Evolutionary conservation across 2,113 vertebrate species (phyloP), one percentile per base, ranked within the genome.

Genomic region (Colinus virginianus): DNA sequence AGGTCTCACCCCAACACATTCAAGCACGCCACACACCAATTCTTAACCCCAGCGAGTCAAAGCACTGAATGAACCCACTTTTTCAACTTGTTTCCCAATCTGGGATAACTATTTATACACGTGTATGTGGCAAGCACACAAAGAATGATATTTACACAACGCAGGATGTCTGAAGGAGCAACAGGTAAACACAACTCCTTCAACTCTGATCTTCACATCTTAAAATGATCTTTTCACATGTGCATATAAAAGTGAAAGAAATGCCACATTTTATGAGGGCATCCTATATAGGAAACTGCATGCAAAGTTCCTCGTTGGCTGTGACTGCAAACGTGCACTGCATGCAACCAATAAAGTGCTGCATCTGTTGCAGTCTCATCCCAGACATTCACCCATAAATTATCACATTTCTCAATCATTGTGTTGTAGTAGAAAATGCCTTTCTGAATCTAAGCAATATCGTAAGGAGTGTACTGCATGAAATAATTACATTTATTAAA

Each of bases 221-320:
- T 2, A 36, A 88, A 64, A 34, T 7, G 7, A 40, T 38, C 43
- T 84, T 71, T 79, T 64, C 34, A 19, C 32, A 63, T 3, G 0
- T 11, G 36, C 4, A 2, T 28, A 2, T 55, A 18, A 32, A 11
- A 78, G 66, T 66, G 69, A 59, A 74, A 30, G 38, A 55, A 75
- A 75, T 4, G 21, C 5, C 74, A 30, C 0, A 0, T 80, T 92
- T 67, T 74, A 5, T 21, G 38, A 70, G 46, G 0, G 0, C 5
- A 5, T 23, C 26, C 45, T 53, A 16, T 7, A 40, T 7, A 77
- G 28, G 80, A 55, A 74, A 4, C 18, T 9, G 3, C 34, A 40
- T 5, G 0, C 2, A 11, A 22, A 32, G 36, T 18, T 6, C 12
- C 42, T 61, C 71, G 1, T 9, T 2, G 6, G 30, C 14, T 36